These are phyloP conservation scores for Verasper variegatus DNA, from an alignment of 2,113 vertebrate genomes.

Conservation along the genomic window DNA sequence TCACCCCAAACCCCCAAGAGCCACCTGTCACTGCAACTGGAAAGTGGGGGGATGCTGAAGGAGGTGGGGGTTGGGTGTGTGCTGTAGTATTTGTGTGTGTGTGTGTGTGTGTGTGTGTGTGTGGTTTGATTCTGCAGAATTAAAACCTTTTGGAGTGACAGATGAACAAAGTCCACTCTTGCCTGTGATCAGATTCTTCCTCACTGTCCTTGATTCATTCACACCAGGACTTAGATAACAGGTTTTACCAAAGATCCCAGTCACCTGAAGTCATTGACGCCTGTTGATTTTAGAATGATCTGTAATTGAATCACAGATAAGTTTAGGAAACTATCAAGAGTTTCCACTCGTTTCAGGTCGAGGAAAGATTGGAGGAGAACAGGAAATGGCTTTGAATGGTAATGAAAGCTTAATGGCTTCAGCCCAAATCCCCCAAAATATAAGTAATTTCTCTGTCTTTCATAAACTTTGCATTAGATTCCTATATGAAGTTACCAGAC, in stretches of 20 bases:
- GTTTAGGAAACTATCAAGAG: neutral
- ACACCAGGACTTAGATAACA: slow-evolving; percentile 1
- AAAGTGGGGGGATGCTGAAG: slow-evolving; percentile 56
- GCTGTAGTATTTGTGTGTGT: neutral
- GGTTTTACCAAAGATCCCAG: slow-evolving; percentile 17
- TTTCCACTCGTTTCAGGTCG: neutral
- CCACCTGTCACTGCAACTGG: slow-evolving; percentile 85
- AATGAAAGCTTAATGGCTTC: slow-evolving; percentile 3
- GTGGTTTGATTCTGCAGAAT: slow-evolving; percentile 10
- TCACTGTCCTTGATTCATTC: slow-evolving; percentile 19
- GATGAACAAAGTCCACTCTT: neutral
- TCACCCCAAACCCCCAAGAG: slow-evolving; percentile 74
- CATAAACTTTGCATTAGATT: too few species aligned
- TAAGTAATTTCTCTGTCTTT: too few species aligned
- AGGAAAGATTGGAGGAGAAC: neutral
- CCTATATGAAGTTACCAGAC: too few species aligned
- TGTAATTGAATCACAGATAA: slow-evolving; percentile 48
- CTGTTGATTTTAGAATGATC: slow-evolving; percentile 16
- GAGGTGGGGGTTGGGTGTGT: slow-evolving; percentile 57
- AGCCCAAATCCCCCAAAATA: neutral
- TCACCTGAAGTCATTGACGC: neutral
- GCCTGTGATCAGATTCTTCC: neutral
- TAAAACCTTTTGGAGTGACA: neutral
- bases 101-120: neutral
- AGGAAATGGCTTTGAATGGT: slow-evolving; percentile 17